These are phyloP conservation scores for Norana najaformis DNA, from an alignment of 2,888 invertebrate genomes.

Conservation along the genomic window DNA sequence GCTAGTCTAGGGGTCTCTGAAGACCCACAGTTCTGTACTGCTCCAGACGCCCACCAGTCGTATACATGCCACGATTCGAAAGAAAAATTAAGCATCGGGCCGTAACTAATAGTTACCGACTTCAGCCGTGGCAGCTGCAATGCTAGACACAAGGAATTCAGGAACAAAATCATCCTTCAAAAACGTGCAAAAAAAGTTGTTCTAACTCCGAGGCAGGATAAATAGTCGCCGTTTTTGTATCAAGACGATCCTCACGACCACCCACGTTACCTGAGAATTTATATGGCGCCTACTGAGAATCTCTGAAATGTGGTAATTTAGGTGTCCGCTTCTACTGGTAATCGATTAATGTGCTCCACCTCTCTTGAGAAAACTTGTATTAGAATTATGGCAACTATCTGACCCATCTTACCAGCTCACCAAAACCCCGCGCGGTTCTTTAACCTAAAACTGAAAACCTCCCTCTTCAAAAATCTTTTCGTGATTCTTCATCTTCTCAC, in stretches of 20 bases:
- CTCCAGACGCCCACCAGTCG: background rate
- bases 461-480: too few relatives aligned
- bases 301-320: background rate
- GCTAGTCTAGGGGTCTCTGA: background rate
- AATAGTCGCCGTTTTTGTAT: background rate
- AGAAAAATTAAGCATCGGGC: background rate
- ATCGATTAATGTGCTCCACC: background rate
- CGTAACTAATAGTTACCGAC: constrained; percentile 13
- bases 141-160: background rate
- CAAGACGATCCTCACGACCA: background rate
- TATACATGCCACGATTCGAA: background rate
- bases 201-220: background rate
- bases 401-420: too few relatives aligned
- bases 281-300: background rate
- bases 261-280: background rate
- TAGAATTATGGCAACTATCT: background rate
- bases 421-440: too few relatives aligned
- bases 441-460: too few relatives aligned
- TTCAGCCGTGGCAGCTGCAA: background rate
- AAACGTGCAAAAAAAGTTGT: background rate
- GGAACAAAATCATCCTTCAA: background rate
- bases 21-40: background rate
- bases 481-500: too few relatives aligned
- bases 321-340: background rate
- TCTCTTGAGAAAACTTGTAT: background rate